Evolutionary conservation across 1,140 invertebrate species (phyloP), one percentile per base, ranked within the genome.

Genomic region (Harlomillsia oculata): DNA sequence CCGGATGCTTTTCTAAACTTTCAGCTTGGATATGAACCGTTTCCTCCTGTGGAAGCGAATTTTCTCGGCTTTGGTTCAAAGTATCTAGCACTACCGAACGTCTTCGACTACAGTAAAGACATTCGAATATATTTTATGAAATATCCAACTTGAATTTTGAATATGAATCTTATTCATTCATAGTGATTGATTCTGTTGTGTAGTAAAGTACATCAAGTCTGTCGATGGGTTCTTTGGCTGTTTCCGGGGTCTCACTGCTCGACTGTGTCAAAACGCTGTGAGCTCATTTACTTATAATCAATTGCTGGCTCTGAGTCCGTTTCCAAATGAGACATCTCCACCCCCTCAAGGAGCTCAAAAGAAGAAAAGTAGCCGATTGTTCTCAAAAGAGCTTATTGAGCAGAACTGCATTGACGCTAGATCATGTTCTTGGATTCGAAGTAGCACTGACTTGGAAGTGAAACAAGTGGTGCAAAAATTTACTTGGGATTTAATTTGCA

Each of bases 11-110:
- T 34, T 52, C 43, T 56, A 49, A 36, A 53, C 50, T 41, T 59
- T 32, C 67, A 90, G 78, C 77, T 91, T 63, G 87, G 87, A 20
- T 81, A 90, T 75, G 91, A 94, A 71, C 91, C 91, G 1, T 77
- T 93, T 55, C 69, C 80, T 41, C 82, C 89, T 3, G 76, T 77
- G 66, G 78, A 80, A 30, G 81, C 83, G 1, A 82, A 74, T 50
- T 88, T 84, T 18, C 82, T 90, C 67, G 83, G 87, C 26, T 79
- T 78, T 67, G 83, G 84, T n/a, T n/a, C n/a, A n/a, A n/a, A n/a
- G 56, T 81, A 82, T 43, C 74, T 89, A 54, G 80, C 81, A 71
- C 76, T 93, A 68, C 89, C 91, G 53, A 91, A 89, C 72, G 81
- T 89, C 64, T 87, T 93, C 69, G 78, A 85, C 70, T 95, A 93